Base-by-base conservation (phyloP, 2,888 invertebrate species). In the Polyommatus iphigenia region DNA sequence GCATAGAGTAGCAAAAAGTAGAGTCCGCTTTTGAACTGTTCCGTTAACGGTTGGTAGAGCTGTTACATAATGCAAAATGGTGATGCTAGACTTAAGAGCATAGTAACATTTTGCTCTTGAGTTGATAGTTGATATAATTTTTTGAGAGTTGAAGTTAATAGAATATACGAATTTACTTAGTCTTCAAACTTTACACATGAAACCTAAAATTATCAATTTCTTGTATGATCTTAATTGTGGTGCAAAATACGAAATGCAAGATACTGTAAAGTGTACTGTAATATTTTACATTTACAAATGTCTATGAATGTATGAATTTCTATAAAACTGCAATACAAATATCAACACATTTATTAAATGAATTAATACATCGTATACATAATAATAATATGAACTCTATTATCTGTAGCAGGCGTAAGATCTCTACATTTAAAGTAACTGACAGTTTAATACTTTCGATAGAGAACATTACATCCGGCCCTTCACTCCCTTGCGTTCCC, bases 401-500 rank as follows among this genome's bases (percentile, higher is more conserved):
- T 54, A 54, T 18, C 1, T 18, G 4, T 50, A 54, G 1, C 15
- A 54, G 54, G 18, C 54, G 4, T 54, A 54, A 54, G 18, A 18
- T 54, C 54, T 54, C 4, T 54, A 18, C 54, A 50, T 15, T 50
- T 15, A 50, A 15, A 18, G 18, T 54, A 54, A 54, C 46, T 59
- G 20, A 59, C 62, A 62, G 62, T 62, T 10, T 24, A 59, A 62
- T 62, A 24, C 62, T 62, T 24, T 62, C 13, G 62, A 24, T 62
- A 62, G 62, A 62, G 62, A 62, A 62, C 62, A 62, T 62, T 24
- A n/a, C 62, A 62, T 24, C 62, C 24, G 62, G 62, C 62, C 62
- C 62, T 62, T 24, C 20, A 62, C 59, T 62, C 20, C 20, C 10
- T 24, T 24, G n/a, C 6, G 10, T 62, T 24, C 62, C 62, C 24